A percentile compares a stretch with the other conserved stretches of the same genome.
These are phyloP conservation scores for Odontamblyopus lacepedii DNA, from an alignment of 2,797 vertebrate species.

Conservation along the genomic window DNA sequence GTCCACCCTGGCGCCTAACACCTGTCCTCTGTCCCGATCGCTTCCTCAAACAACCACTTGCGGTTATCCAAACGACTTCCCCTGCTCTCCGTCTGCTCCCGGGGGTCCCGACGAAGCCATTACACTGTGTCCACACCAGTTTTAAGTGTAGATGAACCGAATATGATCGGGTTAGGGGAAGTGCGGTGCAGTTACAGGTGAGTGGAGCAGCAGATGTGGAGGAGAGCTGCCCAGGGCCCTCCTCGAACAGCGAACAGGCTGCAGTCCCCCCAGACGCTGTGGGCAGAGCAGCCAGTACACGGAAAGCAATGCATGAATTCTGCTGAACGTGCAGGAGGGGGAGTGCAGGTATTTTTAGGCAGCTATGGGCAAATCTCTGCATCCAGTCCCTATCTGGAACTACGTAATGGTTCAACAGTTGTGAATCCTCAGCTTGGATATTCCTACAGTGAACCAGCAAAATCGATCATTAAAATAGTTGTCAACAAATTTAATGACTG, in stretches of 20 bases:
- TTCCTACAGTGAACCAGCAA: too few relatives aligned
- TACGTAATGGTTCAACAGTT: too few relatives aligned
- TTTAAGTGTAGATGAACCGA: neutral
- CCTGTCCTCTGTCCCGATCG: slow-evolving; percentile 6
- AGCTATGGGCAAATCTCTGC: too few relatives aligned
- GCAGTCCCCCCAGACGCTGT: slow-evolving; percentile 2
- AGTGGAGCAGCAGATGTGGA: slow-evolving; percentile 32
- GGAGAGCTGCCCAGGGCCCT: slow-evolving; percentile 17
- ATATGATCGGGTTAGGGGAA: slow-evolving; percentile 4
- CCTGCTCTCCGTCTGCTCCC: neutral
- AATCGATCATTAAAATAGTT: too few relatives aligned
- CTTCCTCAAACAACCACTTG: neutral
- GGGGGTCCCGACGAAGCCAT: neutral
- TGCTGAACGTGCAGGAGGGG: slow-evolving; percentile 38
- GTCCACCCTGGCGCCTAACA: neutral
- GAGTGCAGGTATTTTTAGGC: neutral
- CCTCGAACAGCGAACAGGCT: slow-evolving; percentile 6
- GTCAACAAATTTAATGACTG: too few relatives aligned
- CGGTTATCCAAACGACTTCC: neutral
- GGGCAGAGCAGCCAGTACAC: slow-evolving; percentile 17
- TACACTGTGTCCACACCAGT: slow-evolving; percentile 9
- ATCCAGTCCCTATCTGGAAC: too few relatives aligned
- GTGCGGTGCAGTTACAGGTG: slow-evolving; percentile 26
- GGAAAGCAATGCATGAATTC: slow-evolving; percentile 28
- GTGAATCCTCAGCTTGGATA: too few relatives aligned